Evolutionary conservation across 2,888 invertebrate genomes (phyloP), one percentile per base, ranked within the genome.

Genomic region (Acanthosoma haemorrhoidale): DNA sequence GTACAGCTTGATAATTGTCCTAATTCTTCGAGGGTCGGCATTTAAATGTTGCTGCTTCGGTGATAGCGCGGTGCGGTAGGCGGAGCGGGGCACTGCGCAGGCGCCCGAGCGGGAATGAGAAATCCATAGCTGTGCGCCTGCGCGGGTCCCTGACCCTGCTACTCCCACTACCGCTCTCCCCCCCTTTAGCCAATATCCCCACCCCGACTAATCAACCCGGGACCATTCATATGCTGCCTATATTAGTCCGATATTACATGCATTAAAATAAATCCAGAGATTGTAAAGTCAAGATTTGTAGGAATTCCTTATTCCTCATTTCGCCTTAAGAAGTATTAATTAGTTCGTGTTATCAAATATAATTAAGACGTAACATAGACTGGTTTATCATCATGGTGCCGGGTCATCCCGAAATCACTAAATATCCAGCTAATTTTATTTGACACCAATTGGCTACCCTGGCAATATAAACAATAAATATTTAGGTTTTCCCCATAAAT

Each of bases 61-160:
- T 25, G 51, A n/a, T n/a, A n/a, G 51, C 51, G 25, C 51, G 25
- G 25, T 25, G 61, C 11, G n/a, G 5, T n/a, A 41, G 41, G 64
- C 21, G 38, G 60, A 32, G 2, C 32, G 60, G 16, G 0, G 3
- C 29, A 2, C 5, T 11, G 41, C 41, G 41, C 25, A 1, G 64
- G 15, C 11, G 15, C 16, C n/a, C 16, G 3, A 0, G 2, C 2
- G 29, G 16, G 41, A 64, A 64, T 64, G 64, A 64, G 64, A 64
- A 64, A 64, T 64, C 64, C 43, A 64, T 64, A 64, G 43, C 25
- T 25, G 6, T 64, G 64, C 64, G 64, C 64, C 4, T 43, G 64
- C 39, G 41, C 64, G 38, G 61, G 36, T 36, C 61, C 61, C 34
- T 61, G 61, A 61, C 61, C 61, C 38, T 34, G 29, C 31, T 16